Conservation (phyloP, 2,113 vertebrate species). For the Peromyscus leucopus region DNA sequence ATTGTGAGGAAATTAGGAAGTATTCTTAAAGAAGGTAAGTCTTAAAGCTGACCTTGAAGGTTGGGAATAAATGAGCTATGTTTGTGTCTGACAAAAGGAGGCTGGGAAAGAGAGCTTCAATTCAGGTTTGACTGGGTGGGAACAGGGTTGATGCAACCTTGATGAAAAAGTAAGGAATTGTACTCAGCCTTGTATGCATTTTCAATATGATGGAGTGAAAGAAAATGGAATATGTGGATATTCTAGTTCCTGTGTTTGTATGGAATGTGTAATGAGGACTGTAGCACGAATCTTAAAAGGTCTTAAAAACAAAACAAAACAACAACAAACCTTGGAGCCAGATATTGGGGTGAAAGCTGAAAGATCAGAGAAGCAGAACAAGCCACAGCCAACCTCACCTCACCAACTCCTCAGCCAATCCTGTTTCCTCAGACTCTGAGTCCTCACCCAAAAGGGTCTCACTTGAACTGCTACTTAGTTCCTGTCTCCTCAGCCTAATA, state of each 20-base stretch:
- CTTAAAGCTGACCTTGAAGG: not conserved
- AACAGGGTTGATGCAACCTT: not conserved
- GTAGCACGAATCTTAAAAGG: too few species aligned
- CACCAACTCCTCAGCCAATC: too few species aligned
- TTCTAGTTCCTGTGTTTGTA: conserved; percentile 13
- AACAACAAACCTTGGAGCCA: too few species aligned
- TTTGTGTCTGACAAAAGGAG: not conserved
- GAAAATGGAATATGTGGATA: not conserved
- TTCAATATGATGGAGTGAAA: not conserved
- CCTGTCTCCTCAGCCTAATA: too few species aligned
- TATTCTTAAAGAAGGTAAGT: not conserved
- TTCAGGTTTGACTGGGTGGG: not conserved
- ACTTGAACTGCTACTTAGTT: too few species aligned
- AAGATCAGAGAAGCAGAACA: too few species aligned
- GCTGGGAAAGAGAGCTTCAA: not conserved
- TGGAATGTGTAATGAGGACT: not conserved
- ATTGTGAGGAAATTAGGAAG: not conserved
- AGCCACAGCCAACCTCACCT: too few species aligned
- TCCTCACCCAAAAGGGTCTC: too few species aligned
- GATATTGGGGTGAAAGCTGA: too few species aligned
- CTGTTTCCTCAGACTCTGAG: too few species aligned
- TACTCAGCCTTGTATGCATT: not conserved
- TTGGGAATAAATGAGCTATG: not conserved
- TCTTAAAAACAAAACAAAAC: too few species aligned
- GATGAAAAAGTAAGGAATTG: not conserved